Evolutionary conservation across 2,797 vertebrate species (phyloP).

Genomic region (Miichthys miiuy): DNA sequence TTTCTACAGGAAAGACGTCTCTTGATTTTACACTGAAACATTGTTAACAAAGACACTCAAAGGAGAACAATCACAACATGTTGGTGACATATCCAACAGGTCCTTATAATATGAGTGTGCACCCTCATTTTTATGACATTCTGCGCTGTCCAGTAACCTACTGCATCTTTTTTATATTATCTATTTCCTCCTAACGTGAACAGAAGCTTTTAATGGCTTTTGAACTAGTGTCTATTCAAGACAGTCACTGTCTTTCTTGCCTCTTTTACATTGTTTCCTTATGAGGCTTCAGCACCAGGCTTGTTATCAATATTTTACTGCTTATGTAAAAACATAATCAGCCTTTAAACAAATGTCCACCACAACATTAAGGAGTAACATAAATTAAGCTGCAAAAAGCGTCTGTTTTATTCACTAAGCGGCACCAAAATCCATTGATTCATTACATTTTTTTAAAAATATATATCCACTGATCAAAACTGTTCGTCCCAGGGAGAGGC

Average conservation of each 20-base stretch:
- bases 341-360: slow-evolving; percentile 30
- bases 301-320: slow-evolving; percentile 26
- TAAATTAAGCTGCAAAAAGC: slow-evolving; percentile 50
- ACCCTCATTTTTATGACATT: slow-evolving; percentile 66
- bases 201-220: slow-evolving; percentile 50
- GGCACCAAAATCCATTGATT: slow-evolving; percentile 13
- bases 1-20: slow-evolving; percentile 53
- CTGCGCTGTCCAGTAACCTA: slow-evolving; percentile 58
- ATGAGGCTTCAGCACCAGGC: slow-evolving; percentile 22
- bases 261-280: slow-evolving; percentile 25
- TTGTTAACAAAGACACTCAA: slow-evolving; percentile 64
- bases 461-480: slow-evolving; percentile 41
- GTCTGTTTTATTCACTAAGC: slow-evolving; percentile 25
- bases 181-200: slow-evolving; percentile 17
- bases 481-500: slow-evolving; percentile 25
- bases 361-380: slow-evolving; percentile 53
- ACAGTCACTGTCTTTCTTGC: slow-evolving; percentile 35
- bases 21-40: slow-evolving; percentile 62
- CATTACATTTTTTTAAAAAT: slow-evolving; percentile 32
- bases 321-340: slow-evolving; percentile 33
- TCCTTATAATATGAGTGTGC: slow-evolving; percentile 21
- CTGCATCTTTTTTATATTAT: slow-evolving; percentile 34
- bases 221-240: slow-evolving; percentile 22
- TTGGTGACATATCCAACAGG: slow-evolving; percentile 42
- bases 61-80: slow-evolving; percentile 57